Evolutionary conservation across 2,888 invertebrate species (phyloP).

Genomic region (Malthinus flaveolus): DNA sequence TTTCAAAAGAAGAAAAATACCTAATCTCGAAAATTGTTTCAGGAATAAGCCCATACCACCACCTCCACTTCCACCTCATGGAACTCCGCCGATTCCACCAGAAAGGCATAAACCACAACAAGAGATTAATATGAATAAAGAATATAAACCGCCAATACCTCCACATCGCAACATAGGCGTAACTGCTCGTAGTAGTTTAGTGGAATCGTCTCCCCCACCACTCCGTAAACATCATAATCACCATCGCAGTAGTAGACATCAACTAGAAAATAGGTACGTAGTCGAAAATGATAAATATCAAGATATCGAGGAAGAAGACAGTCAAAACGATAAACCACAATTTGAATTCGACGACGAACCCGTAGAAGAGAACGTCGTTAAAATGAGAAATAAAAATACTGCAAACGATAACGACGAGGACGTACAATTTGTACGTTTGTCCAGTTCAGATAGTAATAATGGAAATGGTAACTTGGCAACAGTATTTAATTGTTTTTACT

Average conservation of each 20-base stretch:
- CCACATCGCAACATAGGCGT: constrained; percentile 73
- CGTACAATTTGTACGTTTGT: constrained; percentile 63
- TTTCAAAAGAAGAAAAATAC: too few species aligned
- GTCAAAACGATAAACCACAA: constrained; percentile 30
- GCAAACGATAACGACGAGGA: constrained; percentile 53
- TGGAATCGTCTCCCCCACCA: constrained; percentile 35
- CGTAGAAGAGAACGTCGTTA: constrained; percentile 47
- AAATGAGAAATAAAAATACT: constrained; percentile 56
- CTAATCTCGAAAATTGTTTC: constrained; percentile 17
- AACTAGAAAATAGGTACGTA: constrained; percentile 32
- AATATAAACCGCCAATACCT: constrained; percentile 86
- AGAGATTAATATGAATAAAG: constrained; percentile 57
- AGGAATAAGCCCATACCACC: constrained; percentile 54
- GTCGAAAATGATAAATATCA: constrained; percentile 14
- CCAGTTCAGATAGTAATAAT: constrained; percentile 47
- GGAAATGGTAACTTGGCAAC: constrained; percentile 36
- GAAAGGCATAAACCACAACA: constrained; percentile 35
- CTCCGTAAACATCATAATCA: constrained; percentile 53
- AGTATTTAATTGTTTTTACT: not conserved
- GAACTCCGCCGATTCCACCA: constrained; percentile 47
- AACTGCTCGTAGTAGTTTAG: constrained; percentile 13
- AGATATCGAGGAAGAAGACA: constrained; percentile 20
- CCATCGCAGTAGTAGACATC: constrained; percentile 51
- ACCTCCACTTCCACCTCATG: constrained; percentile 58
- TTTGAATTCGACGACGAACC: constrained; percentile 64